These are phyloP conservation scores for Drosophila bocki DNA, from an alignment of 1,140 invertebrate species.

Conservation along the genomic window DNA sequence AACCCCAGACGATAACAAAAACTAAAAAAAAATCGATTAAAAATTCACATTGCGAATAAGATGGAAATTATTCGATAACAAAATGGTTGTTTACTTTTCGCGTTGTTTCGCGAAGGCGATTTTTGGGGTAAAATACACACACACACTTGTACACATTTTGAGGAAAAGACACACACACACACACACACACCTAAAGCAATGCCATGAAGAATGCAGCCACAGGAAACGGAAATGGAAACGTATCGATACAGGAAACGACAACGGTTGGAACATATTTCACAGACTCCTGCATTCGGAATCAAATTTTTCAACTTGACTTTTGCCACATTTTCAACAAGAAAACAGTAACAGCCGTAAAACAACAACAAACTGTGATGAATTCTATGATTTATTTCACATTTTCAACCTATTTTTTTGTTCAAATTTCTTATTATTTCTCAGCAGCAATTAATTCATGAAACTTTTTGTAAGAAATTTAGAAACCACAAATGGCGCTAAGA, in stretches of 20 bases:
- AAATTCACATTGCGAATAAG: conserved; percentile 64
- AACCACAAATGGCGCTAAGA: conserved; percentile 48
- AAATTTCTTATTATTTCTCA: conserved; percentile 22
- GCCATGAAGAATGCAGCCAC: conserved; percentile 61
- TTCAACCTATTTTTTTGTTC: conserved; percentile 3
- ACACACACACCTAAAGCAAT: conserved; percentile 28
- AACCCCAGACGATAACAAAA: conserved; percentile 22
- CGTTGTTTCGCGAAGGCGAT: conserved; percentile 30
- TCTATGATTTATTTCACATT: conserved; percentile 51
- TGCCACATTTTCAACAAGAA: conserved; percentile 22
- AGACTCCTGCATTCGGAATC: conserved; percentile 35
- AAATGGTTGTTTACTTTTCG: conserved; percentile 75
- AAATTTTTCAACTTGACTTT: conserved; percentile 51
- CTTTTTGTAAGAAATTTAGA: conserved; percentile 47
- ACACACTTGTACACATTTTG: conserved; percentile 10
- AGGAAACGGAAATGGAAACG: conserved; percentile 28
- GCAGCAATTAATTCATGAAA: conserved; percentile 19
- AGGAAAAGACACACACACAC: not conserved
- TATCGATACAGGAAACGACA: conserved; percentile 20
- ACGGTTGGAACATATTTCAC: conserved; percentile 15
- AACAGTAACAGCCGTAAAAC: conserved; percentile 55
- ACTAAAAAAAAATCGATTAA: conserved; percentile 49
- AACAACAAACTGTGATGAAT: conserved; percentile 81
- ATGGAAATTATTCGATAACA: conserved; percentile 35
- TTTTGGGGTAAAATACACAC: conserved; percentile 13